Evolutionary conservation across 2,113 vertebrate species (phyloP).

Genomic region (Galemys pyrenaicus): DNA sequence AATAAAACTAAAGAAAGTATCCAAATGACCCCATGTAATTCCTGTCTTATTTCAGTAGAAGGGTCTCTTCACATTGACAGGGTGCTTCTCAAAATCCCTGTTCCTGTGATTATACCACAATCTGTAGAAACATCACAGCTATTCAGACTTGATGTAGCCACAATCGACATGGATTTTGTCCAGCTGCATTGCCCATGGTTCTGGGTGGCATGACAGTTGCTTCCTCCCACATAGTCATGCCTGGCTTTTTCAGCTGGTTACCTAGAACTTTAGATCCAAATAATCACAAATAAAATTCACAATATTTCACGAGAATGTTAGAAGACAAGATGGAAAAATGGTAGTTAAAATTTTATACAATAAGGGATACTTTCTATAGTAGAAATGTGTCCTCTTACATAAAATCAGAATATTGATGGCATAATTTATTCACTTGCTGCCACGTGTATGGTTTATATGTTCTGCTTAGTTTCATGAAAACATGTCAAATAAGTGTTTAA

Average conservation of each 20-base stretch:
- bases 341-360: slow-evolving; percentile 37
- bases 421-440: slow-evolving; percentile 26
- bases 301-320: not conserved
- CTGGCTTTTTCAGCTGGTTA: not conserved
- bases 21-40: not conserved
- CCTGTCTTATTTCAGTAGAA: not conserved
- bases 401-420: slow-evolving; percentile 18
- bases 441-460: not conserved
- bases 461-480: slow-evolving; percentile 25
- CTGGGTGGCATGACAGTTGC: not conserved
- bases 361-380: not conserved
- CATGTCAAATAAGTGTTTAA: slow-evolving; percentile 27
- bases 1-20: not conserved
- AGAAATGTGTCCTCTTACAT: not conserved
- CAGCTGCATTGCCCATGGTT: not conserved
- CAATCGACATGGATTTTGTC: rapidly evolving
- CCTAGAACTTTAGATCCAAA: slow-evolving; percentile 34
- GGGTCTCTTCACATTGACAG: not conserved
- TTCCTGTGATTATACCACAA: not conserved
- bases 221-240: not conserved
- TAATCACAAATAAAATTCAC: not conserved
- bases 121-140: not conserved
- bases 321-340: not conserved
- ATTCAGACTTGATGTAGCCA: not conserved
- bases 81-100: not conserved